A percentile compares a stretch with the other conserved stretches of the same genome.
These are phyloP conservation scores for Alcedo atthis DNA, from an alignment of 2,797 vertebrate genomes.

Conservation along the genomic window DNA sequence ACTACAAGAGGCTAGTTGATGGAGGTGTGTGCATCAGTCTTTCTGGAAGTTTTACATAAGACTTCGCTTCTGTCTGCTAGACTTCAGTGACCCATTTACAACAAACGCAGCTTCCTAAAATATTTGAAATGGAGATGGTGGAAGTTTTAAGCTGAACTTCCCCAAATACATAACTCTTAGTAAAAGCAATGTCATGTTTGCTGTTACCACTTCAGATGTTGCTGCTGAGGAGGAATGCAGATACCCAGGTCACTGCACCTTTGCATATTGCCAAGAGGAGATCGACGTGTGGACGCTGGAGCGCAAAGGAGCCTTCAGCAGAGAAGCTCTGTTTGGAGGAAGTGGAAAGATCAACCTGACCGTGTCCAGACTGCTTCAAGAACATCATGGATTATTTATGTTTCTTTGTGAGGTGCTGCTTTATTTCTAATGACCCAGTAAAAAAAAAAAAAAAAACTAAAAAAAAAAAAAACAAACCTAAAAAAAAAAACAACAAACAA, in stretches of 20 bases:
- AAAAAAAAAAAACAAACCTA: no score
- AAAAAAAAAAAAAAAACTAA: not conserved
- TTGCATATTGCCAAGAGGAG: slow-evolving; percentile 98
- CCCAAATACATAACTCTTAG: not conserved
- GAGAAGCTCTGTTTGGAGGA: slow-evolving; percentile 91
- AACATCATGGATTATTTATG: slow-evolving; percentile 95
- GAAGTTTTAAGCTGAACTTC: not conserved
- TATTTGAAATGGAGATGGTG: not conserved
- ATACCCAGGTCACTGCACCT: slow-evolving; percentile 94
- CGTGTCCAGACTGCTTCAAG: slow-evolving; percentile 90
- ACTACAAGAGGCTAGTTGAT: not conserved
- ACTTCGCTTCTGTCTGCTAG: not conserved
- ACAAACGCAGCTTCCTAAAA: not conserved
- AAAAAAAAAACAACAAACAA: no score
- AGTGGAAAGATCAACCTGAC: slow-evolving; percentile 86
- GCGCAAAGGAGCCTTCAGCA: slow-evolving; percentile 93
- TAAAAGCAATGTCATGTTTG: not conserved
- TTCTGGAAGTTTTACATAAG: not conserved
- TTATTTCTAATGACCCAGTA: not conserved
- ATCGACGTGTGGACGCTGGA: slow-evolving; percentile 97
- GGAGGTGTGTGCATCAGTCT: not conserved
- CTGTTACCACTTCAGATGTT: slow-evolving; percentile 82
- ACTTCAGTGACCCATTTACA: not conserved
- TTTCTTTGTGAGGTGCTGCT: slow-evolving; percentile 92
- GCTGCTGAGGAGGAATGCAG: slow-evolving; percentile 91